Conservation (phyloP, 30 jellyfish, hydroid and myxozoan genomes). For the Hydra vulgaris region DNA sequence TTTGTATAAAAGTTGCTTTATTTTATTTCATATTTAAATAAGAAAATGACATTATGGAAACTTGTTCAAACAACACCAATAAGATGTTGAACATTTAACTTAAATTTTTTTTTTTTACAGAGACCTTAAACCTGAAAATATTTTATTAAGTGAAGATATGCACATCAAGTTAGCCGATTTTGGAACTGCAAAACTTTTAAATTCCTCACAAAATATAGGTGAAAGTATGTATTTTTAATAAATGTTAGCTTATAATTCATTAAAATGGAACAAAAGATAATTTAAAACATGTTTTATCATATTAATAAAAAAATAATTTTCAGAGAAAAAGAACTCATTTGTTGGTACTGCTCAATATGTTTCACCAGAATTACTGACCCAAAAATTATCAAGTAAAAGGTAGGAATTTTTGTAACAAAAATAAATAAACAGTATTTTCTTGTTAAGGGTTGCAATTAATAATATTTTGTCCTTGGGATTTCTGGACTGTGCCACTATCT, state of each 20-base stretch:
- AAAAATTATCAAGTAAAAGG: conserved; percentile 77
- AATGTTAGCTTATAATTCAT: neutral
- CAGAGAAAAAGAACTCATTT: conserved; percentile 67
- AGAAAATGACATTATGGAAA: too few relatives aligned
- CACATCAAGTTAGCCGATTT: conserved; percentile 92
- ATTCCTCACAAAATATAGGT: conserved; percentile 26
- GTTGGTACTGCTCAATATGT: conserved; percentile 99
- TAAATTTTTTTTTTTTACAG: conserved; percentile 29
- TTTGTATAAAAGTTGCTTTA: too few relatives aligned
- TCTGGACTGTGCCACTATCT: too few relatives aligned
- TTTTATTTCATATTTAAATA: neutral
- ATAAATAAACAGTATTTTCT: neutral
- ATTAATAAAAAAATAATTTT: too few relatives aligned
- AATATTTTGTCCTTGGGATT: conserved; percentile 6
- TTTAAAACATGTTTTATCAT: neutral
- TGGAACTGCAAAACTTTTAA: conserved; percentile 89
- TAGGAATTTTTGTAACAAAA: conserved; percentile 2
- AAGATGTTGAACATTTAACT: too few relatives aligned
- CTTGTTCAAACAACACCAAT: too few relatives aligned
- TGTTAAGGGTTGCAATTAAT: neutral
- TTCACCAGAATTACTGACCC: conserved; percentile 91
- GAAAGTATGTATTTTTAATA: conserved; percentile 4
- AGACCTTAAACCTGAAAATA: conserved; percentile 95
- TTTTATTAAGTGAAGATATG: conserved; percentile 76
- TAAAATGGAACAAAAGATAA: neutral